A percentile compares a stretch with the other conserved stretches of the same genome.
Conservation (phyloP, 2,888 invertebrate species). For the Deilephila porcellus region DNA sequence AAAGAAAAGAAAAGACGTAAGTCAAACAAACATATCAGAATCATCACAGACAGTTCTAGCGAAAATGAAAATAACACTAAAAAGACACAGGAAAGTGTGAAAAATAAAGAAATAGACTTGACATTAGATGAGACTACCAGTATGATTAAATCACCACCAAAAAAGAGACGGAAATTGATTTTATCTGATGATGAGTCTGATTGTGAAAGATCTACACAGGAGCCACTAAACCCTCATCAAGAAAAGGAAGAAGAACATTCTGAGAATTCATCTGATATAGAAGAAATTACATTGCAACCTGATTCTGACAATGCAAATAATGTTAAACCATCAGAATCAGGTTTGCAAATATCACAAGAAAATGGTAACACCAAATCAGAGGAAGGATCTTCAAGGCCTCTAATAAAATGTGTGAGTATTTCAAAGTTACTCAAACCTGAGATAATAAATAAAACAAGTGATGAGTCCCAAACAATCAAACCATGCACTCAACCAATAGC, state of each 20-base stretch:
- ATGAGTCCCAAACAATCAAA: neutral
- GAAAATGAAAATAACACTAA: constrained; percentile 29
- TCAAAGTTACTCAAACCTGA: constrained; percentile 70
- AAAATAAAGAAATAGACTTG: neutral
- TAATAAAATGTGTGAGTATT: constrained; percentile 75
- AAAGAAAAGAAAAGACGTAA: neutral
- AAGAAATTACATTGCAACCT: constrained; percentile 26
- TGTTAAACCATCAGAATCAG: constrained; percentile 7
- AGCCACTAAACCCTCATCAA: constrained; percentile 32
- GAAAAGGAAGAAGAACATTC: constrained; percentile 32
- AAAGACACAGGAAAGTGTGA: neutral
- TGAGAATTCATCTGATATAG: constrained; percentile 22
- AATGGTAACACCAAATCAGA: constrained; percentile 33
- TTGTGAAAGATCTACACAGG: neutral
- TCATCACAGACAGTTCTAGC: constrained; percentile 52
- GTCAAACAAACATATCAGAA: constrained; percentile 40
- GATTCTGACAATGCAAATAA: constrained; percentile 33
- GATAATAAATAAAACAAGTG: constrained; percentile 16
- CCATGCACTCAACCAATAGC: neutral
- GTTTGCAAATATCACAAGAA: constrained; percentile 32
- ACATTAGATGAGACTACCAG: neutral
- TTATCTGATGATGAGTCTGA: constrained; percentile 13
- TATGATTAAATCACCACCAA: constrained; percentile 1
- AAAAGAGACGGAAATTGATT: neutral
- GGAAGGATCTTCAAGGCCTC: constrained; percentile 47